Percentiles rank a stretch among this genome's conserved stretches.
Evolutionary conservation across 2,888 invertebrate genomes (phyloP).

Genomic region (Rotaria magnacalcarata): DNA sequence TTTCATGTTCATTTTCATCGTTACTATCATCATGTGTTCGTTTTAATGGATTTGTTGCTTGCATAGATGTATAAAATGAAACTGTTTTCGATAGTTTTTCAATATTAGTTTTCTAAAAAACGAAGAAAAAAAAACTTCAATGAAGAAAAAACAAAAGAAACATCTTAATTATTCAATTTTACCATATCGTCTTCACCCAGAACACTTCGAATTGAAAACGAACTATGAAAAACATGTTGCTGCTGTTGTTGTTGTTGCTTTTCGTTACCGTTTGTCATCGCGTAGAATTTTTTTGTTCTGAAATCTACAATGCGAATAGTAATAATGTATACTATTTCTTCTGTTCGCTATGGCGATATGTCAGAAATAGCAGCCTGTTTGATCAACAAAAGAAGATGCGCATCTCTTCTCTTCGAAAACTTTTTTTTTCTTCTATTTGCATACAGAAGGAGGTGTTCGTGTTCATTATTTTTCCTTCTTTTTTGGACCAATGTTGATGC

Average conservation of each 20-base stretch:
- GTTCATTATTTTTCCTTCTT: slow-evolving; percentile 25
- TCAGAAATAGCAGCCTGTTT: slow-evolving; percentile 22
- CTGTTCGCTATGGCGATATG: not conserved
- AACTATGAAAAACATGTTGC: slow-evolving; percentile 19
- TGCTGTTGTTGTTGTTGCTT: not conserved
- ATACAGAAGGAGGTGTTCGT: slow-evolving; percentile 31
- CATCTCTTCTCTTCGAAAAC: slow-evolving; percentile 22
- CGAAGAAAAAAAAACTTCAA: too few species aligned
- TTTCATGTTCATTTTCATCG: slow-evolving; percentile 10
- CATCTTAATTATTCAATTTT: not conserved
- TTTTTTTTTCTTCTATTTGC: slow-evolving; percentile 29
- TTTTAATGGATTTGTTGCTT: not conserved
- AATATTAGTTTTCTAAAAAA: slow-evolving; percentile 1
- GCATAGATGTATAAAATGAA: not conserved
- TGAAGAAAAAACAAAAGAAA: too few species aligned
- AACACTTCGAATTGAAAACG: slow-evolving; percentile 28
- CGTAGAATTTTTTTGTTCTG: not conserved
- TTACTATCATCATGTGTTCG: not conserved
- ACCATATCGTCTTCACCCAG: slow-evolving; percentile 27
- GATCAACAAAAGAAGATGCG: slow-evolving; percentile 23
- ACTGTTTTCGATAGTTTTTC: slow-evolving; percentile 13
- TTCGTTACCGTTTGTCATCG: not conserved
- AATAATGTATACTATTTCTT: not conserved
- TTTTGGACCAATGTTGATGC: slow-evolving; percentile 31
- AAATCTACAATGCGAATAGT: not conserved